phyloP scores from a whole-genome alignment of 1,140 invertebrate species.

The Anoplolepis gracilipes region DNA sequence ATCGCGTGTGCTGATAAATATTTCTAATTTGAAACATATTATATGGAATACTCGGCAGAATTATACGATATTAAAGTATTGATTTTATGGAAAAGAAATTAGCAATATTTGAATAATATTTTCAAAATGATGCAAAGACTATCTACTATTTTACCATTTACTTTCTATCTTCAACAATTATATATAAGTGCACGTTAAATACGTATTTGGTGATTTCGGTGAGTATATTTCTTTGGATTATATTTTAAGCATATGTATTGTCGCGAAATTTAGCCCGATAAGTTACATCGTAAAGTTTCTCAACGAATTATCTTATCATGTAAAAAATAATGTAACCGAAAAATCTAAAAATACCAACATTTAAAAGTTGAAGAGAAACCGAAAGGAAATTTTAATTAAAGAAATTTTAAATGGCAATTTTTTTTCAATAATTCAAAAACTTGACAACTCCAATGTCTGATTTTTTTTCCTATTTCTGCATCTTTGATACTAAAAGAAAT shows the following conservation, averaged over 20 bases:
- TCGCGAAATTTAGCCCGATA: not conserved
- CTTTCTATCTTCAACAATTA: not conserved
- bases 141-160: not conserved
- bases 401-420: not conserved
- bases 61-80: not conserved
- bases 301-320: not conserved
- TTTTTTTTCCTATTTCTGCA: not conserved
- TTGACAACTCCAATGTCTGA: not conserved
- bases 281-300: no score
- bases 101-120: not conserved
- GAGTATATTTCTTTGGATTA: not conserved
- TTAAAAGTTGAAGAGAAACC: not conserved
- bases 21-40: constrained; percentile 6
- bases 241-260: not conserved
- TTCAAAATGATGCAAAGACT: constrained; percentile 8
- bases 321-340: not conserved
- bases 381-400: not conserved
- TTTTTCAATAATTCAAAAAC: no score
- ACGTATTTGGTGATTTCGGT: not conserved
- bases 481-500: not conserved
- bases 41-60: not conserved
- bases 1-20: not conserved
- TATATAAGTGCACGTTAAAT: not conserved
- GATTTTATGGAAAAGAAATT: not conserved
- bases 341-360: not conserved